phyloP scores from a whole-genome alignment of 2,797 vertebrate genomes.

The Sebastes glaucus region DNA sequence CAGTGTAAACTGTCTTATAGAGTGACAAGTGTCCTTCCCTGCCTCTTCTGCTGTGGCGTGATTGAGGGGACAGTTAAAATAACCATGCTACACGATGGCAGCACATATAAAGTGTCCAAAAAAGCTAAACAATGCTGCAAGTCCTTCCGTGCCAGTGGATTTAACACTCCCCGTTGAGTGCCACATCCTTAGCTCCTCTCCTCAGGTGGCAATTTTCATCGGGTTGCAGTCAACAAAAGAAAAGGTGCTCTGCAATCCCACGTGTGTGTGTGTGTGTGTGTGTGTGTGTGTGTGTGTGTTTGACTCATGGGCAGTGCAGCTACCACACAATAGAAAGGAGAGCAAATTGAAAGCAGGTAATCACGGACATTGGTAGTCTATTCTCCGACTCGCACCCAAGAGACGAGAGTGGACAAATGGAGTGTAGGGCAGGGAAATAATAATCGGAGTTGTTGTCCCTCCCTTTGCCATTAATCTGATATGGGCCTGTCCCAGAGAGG shows the following conservation, averaged over 20 bases:
- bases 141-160: neutral
- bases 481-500: constrained; percentile 7
- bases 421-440: constrained; percentile 54
- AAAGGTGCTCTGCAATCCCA: constrained; percentile 25
- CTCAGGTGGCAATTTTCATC: constrained; percentile 55
- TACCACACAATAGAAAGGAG: constrained; percentile 43
- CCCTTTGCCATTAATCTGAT: constrained; percentile 59
- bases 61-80: constrained; percentile 46
- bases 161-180: neutral
- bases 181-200: constrained; percentile 19
- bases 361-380: constrained; percentile 54
- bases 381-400: constrained; percentile 44
- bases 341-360: constrained; percentile 66
- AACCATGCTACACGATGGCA: neutral
- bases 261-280: constrained; percentile 42
- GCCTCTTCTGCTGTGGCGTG: constrained; percentile 10
- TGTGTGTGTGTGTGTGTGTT: constrained; percentile 38
- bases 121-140: neutral
- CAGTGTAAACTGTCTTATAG: constrained; percentile 13
- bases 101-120: constrained; percentile 6
- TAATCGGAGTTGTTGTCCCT: constrained; percentile 51
- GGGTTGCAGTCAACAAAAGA: constrained; percentile 49
- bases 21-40: constrained; percentile 55
- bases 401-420: constrained; percentile 58
- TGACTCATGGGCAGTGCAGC: constrained; percentile 49